Percentiles rank a stretch among this genome's conserved stretches.
Evolutionary conservation across 2,888 invertebrate genomes (phyloP).

Genomic region (Leptinotarsa rubiginosa): DNA sequence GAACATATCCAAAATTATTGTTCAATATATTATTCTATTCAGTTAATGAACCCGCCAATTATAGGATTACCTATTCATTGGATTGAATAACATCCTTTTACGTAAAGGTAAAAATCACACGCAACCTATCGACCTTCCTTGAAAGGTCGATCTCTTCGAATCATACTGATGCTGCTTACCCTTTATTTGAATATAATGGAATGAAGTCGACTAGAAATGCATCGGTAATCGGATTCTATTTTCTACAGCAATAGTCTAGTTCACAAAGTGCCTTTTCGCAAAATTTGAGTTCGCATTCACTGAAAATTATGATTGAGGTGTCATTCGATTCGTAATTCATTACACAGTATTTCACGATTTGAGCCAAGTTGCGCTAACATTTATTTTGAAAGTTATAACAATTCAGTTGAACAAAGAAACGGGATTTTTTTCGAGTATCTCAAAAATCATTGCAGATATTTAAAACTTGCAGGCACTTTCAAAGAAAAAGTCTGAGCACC

Average conservation of each 20-base stretch:
- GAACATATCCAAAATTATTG: constrained; percentile 11
- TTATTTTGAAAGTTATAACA: too few species aligned
- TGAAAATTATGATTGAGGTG: too few species aligned
- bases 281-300: too few species aligned
- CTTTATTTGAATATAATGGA: constrained; percentile 8
- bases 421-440: too few species aligned
- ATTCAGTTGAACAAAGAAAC: too few species aligned
- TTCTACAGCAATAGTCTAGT: not conserved
- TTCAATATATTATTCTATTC: constrained; percentile 1
- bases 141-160: constrained; percentile 25
- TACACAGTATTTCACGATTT: too few species aligned
- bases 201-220: not conserved
- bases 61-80: constrained; percentile 7
- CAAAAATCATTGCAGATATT: too few species aligned
- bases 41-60: not conserved
- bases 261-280: not conserved
- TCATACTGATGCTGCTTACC: constrained; percentile 13
- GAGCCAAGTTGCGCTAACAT: too few species aligned
- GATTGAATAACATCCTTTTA: constrained; percentile 21
- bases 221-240: not conserved
- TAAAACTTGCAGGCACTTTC: too few species aligned
- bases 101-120: constrained; percentile 17
- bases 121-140: constrained; percentile 27
- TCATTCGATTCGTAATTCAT: too few species aligned
- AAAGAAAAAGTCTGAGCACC: too few species aligned